phyloP scores from a whole-genome alignment of 1,140 invertebrate species.

The Pseudoatta argentina region DNA sequence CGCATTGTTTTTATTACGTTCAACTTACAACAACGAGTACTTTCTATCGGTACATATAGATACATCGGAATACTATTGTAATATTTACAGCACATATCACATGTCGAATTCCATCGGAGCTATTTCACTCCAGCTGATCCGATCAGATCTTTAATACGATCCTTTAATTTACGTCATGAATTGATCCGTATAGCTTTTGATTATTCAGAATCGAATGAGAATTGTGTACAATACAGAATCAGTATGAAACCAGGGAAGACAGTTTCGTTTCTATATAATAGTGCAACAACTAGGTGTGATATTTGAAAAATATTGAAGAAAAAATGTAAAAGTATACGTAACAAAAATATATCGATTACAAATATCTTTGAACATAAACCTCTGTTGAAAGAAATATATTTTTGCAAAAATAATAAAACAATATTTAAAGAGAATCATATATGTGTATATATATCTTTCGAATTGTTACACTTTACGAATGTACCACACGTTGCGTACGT shows the following conservation, averaged over 20 bases:
- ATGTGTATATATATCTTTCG: neutral
- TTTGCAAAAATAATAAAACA: neutral
- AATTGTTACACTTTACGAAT: neutral
- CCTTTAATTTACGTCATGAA: conserved; percentile 38
- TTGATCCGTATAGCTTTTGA: conserved; percentile 12
- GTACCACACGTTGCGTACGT: neutral
- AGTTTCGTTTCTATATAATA: neutral
- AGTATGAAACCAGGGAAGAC: neutral
- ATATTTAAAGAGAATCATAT: neutral
- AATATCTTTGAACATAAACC: neutral
- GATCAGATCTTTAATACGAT: conserved; percentile 31
- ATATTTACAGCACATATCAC: conserved; percentile 77
- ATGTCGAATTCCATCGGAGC: conserved; percentile 71
- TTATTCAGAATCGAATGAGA: neutral
- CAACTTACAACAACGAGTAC: conserved; percentile 77
- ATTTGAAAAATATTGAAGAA: conserved; percentile 6
- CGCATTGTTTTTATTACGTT: conserved; percentile 75
- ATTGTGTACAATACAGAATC: neutral
- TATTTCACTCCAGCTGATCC: neutral
- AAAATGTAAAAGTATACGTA: neutral
- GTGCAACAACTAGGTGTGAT: neutral
- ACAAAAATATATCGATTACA: neutral
- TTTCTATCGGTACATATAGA: conserved; percentile 75
- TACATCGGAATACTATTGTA: conserved; percentile 75
- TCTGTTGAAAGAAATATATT: neutral